Evolutionary conservation across 2,113 vertebrate species (phyloP).

Genomic region (Arvicanthis niloticus): DNA sequence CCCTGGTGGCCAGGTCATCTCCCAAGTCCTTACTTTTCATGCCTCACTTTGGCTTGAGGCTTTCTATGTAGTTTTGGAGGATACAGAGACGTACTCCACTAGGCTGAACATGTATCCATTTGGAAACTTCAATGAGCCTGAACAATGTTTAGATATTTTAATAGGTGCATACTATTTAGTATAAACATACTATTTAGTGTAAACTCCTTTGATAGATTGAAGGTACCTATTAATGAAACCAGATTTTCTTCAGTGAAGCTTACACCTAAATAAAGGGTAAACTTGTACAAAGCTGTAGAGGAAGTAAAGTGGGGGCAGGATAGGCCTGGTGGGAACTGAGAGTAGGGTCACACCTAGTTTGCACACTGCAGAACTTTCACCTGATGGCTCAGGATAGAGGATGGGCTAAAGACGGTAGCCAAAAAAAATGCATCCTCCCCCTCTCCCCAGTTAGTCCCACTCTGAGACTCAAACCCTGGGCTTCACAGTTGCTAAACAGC

Average conservation of each 20-base stretch:
- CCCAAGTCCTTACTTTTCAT: too few species aligned
- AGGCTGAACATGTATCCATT: background rate
- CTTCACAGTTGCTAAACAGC: too few species aligned
- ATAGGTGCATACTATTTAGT: background rate
- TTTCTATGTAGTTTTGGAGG: background rate
- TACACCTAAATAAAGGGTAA: rapidly evolving
- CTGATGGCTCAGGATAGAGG: background rate
- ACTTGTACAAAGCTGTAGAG: rapidly evolving
- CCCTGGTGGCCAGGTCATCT: background rate
- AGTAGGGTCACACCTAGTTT: background rate
- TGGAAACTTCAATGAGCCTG: background rate
- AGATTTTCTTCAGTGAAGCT: rapidly evolving
- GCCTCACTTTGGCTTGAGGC: background rate
- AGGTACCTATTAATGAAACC: background rate
- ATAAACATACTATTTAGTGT: background rate
- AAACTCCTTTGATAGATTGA: background rate
- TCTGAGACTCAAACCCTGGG: background rate
- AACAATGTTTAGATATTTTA: background rate
- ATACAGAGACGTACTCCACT: background rate
- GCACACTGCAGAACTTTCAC: background rate
- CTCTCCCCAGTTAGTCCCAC: rapidly evolving
- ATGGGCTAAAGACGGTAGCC: background rate
- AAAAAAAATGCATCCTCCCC: background rate
- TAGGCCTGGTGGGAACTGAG: background rate
- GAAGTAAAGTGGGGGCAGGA: background rate